phyloP scores from a whole-genome alignment of 2,797 vertebrate species.

The Enteromius anoplus region DNA sequence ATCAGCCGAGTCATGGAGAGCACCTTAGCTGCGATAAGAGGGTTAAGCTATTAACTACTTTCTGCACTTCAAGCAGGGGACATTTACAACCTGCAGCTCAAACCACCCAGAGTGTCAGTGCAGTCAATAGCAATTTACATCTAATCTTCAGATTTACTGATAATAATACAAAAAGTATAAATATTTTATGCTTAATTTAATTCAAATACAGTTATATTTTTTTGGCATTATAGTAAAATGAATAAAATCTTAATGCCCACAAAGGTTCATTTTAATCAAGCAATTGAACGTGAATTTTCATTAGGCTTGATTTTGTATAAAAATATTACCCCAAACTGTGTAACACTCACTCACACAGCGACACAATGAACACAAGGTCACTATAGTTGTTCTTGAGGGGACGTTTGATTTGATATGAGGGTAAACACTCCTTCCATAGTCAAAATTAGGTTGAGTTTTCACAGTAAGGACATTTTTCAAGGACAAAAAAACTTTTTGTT shows the following conservation, averaged over 20 bases:
- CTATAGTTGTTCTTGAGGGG: background rate
- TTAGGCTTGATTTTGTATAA: background rate
- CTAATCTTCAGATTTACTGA: background rate
- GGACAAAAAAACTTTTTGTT: conserved; percentile 36
- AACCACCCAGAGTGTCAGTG: background rate
- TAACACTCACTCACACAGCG: background rate
- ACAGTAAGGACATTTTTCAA: conserved; percentile 22
- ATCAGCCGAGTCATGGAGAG: conserved; percentile 69
- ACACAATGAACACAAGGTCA: conserved; percentile 11
- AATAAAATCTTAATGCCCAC: background rate
- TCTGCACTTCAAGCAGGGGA: background rate
- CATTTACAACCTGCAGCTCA: conserved; percentile 6
- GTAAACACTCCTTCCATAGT: conserved; percentile 9
- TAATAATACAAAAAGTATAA: background rate
- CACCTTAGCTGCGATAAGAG: conserved; percentile 70
- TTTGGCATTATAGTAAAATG: background rate
- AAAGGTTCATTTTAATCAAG: background rate
- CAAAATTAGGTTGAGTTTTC: background rate
- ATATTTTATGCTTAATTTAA: background rate
- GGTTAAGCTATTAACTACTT: conserved; percentile 68
- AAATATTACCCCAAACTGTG: background rate
- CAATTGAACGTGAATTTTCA: background rate
- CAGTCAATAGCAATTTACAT: background rate
- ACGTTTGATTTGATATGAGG: background rate
- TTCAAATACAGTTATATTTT: background rate